Evolutionary conservation across 2,888 invertebrate species (phyloP), one percentile per base, ranked within the genome.

Genomic region (Tachina fera): DNA sequence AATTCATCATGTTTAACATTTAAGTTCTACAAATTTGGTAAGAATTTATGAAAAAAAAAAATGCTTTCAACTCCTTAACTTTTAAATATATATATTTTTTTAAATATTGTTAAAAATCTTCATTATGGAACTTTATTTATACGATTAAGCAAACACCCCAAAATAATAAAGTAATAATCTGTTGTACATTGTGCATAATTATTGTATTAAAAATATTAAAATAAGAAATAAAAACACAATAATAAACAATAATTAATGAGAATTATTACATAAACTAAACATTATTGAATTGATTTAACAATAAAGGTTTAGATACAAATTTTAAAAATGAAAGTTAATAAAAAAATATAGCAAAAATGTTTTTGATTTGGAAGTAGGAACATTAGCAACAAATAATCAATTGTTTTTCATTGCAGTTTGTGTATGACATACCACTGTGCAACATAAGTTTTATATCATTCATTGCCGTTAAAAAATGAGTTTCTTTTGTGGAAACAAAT

Each of bases 271-370:
- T 63, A 67, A 87, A 89, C 87, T 87, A 87, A 89, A 90, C 11
- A 90, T 81, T 81, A 81, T 71, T 77, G 76, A 76, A 90, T 91
- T 90, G 88, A 90, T 89, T n/a, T 90, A 91, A 91, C 91, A 92
- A 92, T 92, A 92, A 92, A 92, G 91, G 91, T 92, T 92, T 92
- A 92, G 92, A 92, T 92, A 92, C 92, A 92, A 92, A 92, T 92
- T 92, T 92, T 92, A 91, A 92, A 75, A 92, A 91, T 90, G 90
- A 90, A 91, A 90, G 90, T 90, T 91, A 88, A 88, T 89, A 88
- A 87, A 65, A 63, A 72, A 70, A 72, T 41, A 47, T 22, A 39
- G 72, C 22, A 19, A 43, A n/a, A 45, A 39, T 53, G 82, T 83
- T 84, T 87, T 87, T 86, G 11, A 82, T 65, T 87, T 87, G 6